Conservation (phyloP, 2,888 invertebrate genomes). For the Epinotia brunnichana region DNA sequence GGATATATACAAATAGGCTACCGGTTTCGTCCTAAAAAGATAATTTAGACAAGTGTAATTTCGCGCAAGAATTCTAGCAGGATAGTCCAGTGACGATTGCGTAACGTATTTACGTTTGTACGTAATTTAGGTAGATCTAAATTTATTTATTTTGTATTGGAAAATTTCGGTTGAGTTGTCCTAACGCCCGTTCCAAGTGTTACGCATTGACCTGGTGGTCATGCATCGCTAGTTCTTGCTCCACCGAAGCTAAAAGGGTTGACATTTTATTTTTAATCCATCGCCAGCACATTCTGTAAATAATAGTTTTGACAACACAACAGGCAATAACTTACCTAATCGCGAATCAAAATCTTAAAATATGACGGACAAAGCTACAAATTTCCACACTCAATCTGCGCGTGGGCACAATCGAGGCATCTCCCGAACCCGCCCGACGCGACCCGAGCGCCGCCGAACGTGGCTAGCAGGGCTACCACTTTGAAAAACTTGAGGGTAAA, state of each 20-base stretch:
- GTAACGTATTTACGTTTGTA: too few relatives aligned
- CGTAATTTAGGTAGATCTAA: too few relatives aligned
- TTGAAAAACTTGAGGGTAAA: background rate
- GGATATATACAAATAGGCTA: too few relatives aligned
- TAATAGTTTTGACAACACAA: constrained; percentile 46
- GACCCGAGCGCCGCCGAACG: constrained; percentile 56
- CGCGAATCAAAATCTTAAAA: constrained; percentile 54
- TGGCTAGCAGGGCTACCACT: constrained; percentile 33
- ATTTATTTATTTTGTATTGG: too few relatives aligned
- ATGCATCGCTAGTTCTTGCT: too few relatives aligned
- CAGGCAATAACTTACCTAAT: constrained; percentile 55
- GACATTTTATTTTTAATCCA: constrained; percentile 14
- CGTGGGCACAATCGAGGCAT: constrained; percentile 64
- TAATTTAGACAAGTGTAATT: too few relatives aligned
- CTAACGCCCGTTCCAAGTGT: too few relatives aligned
- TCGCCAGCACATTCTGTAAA: constrained; percentile 31
- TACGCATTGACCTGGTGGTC: too few relatives aligned
- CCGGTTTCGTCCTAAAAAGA: too few relatives aligned
- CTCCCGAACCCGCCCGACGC: constrained; percentile 59
- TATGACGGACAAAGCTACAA: constrained; percentile 47
- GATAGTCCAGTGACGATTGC: too few relatives aligned
- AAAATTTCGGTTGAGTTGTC: too few relatives aligned
- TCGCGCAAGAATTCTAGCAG: too few relatives aligned
- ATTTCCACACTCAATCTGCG: constrained; percentile 57
- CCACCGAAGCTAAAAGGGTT: background rate